A percentile compares a stretch with the other conserved stretches of the same genome.
These are phyloP conservation scores for Grapholita molesta DNA, from an alignment of 1,140 invertebrate species.

Conservation along the genomic window DNA sequence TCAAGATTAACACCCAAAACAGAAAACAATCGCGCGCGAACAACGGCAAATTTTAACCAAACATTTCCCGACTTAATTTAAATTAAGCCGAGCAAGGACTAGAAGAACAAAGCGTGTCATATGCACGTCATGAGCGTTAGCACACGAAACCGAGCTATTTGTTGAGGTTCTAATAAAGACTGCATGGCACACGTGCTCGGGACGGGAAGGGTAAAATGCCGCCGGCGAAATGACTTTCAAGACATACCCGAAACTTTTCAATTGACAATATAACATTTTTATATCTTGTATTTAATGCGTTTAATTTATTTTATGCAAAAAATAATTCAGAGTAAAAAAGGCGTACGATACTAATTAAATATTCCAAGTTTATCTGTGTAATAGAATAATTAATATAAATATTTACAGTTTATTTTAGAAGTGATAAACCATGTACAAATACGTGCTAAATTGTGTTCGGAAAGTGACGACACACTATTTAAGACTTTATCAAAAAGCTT, in stretches of 20 bases:
- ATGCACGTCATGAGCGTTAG: conserved; percentile 4
- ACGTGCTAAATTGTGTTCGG: no score
- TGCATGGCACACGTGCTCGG: conserved; percentile 36
- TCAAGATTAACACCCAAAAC: not conserved
- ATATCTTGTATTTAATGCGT: no score
- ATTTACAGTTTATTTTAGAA: no score
- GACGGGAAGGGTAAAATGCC: conserved; percentile 35
- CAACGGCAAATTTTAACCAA: not conserved
- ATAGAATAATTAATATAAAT: no score
- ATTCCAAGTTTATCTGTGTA: no score
- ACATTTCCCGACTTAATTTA: conserved; percentile 11
- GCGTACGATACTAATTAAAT: no score
- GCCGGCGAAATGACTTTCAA: conserved; percentile 21
- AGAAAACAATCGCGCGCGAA: not conserved
- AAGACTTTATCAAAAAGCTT: no score
- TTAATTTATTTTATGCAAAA: no score
- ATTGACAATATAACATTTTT: no score
- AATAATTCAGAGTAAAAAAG: no score
- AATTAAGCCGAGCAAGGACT: conserved; percentile 1
- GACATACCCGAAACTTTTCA: conserved; percentile 20
- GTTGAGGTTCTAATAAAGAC: conserved; percentile 56
- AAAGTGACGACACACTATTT: no score
- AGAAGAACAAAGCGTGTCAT: conserved; percentile 13
- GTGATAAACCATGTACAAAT: no score
- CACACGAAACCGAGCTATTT: conserved; percentile 33